Evolutionary conservation across 1,140 invertebrate genomes (phyloP).

Genomic region (Bombus fervidus): DNA sequence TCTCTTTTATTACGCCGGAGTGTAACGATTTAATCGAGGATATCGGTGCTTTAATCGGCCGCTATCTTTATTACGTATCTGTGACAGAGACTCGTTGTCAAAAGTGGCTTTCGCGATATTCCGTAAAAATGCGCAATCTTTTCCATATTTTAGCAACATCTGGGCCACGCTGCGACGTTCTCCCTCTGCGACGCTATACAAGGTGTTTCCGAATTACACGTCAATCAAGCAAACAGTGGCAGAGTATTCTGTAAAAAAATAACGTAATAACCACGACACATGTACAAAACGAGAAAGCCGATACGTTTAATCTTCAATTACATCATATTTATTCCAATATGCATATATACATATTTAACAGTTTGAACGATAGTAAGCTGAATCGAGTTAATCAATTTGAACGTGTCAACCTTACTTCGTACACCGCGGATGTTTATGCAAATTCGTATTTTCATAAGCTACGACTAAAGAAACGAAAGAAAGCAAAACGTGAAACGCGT

Average conservation of each 20-base stretch:
- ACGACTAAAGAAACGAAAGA: neutral
- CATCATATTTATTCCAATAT: no score
- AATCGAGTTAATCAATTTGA: no score
- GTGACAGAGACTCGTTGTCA: conserved; percentile 11
- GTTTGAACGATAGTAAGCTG: neutral
- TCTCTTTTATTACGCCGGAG: neutral
- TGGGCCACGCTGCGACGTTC: neutral
- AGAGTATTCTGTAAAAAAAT: neutral
- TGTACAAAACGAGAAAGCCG: neutral
- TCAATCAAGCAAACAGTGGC: neutral
- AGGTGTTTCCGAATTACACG: neutral
- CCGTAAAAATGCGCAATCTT: conserved; percentile 6
- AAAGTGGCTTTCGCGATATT: conserved; percentile 1
- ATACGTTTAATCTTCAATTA: no score
- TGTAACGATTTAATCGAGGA: conserved; percentile 7
- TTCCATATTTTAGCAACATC: conserved; percentile 29
- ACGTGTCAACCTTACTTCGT: no score
- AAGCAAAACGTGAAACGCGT: no score
- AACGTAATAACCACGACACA: neutral
- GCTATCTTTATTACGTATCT: conserved; percentile 18
- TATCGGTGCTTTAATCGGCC: conserved; percentile 12
- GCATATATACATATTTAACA: neutral
- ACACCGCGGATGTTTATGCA: neutral
- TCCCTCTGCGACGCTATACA: neutral
- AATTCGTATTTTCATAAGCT: neutral